phyloP scores from a whole-genome alignment of 2,113 vertebrate genomes.

The Dermatemys mawii region DNA sequence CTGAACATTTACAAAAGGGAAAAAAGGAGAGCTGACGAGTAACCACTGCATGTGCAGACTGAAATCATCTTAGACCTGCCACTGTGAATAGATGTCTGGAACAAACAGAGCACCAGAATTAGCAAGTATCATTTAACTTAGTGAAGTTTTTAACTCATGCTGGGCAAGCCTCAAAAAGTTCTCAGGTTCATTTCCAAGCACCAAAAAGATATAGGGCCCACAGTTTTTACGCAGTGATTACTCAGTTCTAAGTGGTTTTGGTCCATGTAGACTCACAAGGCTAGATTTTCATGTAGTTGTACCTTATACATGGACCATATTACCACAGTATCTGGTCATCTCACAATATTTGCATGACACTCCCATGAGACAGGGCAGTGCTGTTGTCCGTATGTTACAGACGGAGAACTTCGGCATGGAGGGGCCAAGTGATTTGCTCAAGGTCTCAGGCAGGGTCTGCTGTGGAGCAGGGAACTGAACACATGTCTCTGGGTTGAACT shows the following conservation, averaged over 20 bases:
- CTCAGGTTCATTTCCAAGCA: conserved; percentile 11
- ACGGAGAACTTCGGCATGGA: fast-evolving
- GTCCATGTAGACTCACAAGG: background rate
- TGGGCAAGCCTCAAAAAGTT: conserved; percentile 27
- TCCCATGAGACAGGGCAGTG: background rate
- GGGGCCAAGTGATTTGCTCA: background rate
- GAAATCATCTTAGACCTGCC: conserved; percentile 66
- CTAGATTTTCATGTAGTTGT: background rate
- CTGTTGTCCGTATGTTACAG: background rate
- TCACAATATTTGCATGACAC: background rate
- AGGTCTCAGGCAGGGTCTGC: background rate
- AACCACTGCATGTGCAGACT: conserved; percentile 56
- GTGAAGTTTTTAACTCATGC: conserved; percentile 40
- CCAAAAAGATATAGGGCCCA: background rate
- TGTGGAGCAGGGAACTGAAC: background rate
- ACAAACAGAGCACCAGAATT: conserved; percentile 59
- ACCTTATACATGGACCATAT: background rate
- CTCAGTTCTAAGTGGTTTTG: background rate
- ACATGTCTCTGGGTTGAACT: background rate
- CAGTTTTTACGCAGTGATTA: background rate
- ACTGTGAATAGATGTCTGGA: conserved; percentile 60
- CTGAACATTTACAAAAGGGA: conserved; percentile 64
- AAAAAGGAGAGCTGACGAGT: conserved; percentile 61
- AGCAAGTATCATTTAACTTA: conserved; percentile 63
- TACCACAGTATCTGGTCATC: background rate